Conservation (phyloP, 2,113 vertebrate genomes). For the Copsychus sechellarum region DNA sequence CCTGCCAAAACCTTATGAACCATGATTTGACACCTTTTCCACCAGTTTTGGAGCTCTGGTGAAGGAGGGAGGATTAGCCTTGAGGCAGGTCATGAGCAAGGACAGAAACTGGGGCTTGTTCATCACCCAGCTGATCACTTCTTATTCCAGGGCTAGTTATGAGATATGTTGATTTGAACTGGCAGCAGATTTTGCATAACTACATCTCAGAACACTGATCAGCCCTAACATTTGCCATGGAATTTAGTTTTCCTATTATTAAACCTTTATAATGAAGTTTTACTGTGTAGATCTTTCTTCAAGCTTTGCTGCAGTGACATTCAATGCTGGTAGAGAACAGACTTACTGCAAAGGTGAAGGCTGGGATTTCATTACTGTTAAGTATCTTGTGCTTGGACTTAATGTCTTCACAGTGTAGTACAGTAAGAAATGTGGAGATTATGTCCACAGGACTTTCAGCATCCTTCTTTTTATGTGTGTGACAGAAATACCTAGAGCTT, state of each 20-base stretch:
- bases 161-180: background rate
- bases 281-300: background rate
- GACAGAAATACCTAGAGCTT: background rate
- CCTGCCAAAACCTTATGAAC: background rate
- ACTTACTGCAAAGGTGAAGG: background rate
- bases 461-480: background rate
- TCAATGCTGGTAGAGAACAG: background rate
- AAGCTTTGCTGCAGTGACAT: background rate
- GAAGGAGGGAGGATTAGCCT: background rate
- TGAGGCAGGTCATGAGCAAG: background rate
- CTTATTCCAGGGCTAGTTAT: background rate
- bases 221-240: background rate
- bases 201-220: background rate
- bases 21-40: background rate
- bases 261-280: background rate
- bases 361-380: background rate
- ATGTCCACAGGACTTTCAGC: background rate
- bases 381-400: background rate
- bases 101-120: background rate
- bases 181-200: slow-evolving; percentile 26
- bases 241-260: background rate
- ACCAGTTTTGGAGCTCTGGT: background rate
- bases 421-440: background rate
- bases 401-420: background rate
- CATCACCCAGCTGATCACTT: background rate